Percentiles rank a stretch among this genome's conserved stretches.
Conservation (phyloP, 2,113 vertebrate species). For the Pseudopodoces humilis region DNA sequence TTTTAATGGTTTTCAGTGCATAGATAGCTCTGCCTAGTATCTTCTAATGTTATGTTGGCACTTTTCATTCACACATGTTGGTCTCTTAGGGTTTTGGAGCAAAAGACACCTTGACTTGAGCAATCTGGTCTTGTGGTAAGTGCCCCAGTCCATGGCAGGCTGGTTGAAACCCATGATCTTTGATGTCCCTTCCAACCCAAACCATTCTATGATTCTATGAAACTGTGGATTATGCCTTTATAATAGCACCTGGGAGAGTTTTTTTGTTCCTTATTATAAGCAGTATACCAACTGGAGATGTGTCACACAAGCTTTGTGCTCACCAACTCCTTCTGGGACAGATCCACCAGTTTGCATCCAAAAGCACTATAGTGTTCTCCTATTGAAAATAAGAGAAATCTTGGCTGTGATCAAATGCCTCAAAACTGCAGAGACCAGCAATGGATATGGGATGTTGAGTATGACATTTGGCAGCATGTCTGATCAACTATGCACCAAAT, state of each 20-base stretch:
- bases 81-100: fast-evolving
- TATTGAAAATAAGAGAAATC: background rate
- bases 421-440: background rate
- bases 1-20: background rate
- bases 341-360: background rate
- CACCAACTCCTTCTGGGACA: background rate
- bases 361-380: background rate
- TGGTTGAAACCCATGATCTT: background rate
- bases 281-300: background rate
- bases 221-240: background rate
- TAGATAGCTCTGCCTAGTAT: background rate
- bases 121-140: background rate
- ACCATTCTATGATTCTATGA: background rate
- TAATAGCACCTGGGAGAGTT: background rate
- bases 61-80: background rate
- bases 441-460: background rate
- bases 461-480: background rate
- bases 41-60: background rate
- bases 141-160: background rate
- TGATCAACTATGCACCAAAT: background rate
- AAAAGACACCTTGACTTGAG: background rate
- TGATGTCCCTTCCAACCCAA: background rate
- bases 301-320: background rate
- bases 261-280: background rate
- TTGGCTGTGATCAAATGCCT: background rate